phyloP scores from a whole-genome alignment of 2,113 vertebrate genomes.

The Microcebus murinus region DNA sequence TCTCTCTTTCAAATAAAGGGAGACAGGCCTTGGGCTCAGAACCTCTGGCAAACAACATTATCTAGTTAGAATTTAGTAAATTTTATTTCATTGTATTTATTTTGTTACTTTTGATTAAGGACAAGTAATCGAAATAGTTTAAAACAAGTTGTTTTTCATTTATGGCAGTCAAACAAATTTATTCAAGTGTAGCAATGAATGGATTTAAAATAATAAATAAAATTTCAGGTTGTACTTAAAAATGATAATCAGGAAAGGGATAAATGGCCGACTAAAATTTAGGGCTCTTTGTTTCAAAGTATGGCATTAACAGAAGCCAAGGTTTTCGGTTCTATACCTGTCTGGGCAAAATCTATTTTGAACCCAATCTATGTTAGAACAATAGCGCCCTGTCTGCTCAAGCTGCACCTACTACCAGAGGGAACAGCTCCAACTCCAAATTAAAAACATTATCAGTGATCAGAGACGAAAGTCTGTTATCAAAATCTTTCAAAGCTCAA shows the following conservation, averaged over 20 bases:
- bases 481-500: conserved; percentile 20
- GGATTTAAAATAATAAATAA: not conserved
- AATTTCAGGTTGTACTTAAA: not conserved
- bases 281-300: not conserved
- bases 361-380: conserved; percentile 1
- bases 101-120: not conserved
- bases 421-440: conserved; percentile 45
- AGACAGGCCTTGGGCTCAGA: not conserved
- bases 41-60: not conserved
- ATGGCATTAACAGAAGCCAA: not conserved
- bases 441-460: conserved; percentile 63
- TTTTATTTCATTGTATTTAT: conserved; percentile 23
- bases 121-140: not conserved
- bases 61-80: not conserved
- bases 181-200: not conserved
- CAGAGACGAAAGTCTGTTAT: conserved; percentile 21
- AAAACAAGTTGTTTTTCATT: not conserved
- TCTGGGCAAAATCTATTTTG: not conserved
- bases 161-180: not conserved
- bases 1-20: not conserved
- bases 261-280: not conserved
- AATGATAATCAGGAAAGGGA: not conserved
- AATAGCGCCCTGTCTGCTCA: not conserved
- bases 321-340: not conserved
- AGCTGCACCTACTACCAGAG: not conserved